Conservation (phyloP, 1,140 invertebrate species). For the Brachystomella parvula region DNA sequence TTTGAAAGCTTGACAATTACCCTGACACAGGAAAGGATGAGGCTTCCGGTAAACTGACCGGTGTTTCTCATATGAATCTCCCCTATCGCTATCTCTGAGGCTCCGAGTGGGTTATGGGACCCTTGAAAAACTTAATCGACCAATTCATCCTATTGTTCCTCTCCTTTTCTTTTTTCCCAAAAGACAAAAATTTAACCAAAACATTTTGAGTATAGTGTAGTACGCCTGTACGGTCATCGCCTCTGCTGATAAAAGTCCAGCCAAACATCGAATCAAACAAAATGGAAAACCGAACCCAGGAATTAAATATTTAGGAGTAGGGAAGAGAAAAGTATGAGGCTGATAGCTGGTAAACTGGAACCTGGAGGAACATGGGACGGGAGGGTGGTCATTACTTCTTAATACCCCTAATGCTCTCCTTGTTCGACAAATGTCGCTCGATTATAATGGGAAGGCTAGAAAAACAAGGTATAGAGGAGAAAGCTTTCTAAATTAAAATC, state of each 20-base stretch:
- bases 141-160: background rate
- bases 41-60: background rate
- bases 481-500: background rate
- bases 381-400: background rate
- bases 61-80: background rate
- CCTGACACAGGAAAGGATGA: background rate
- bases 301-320: background rate
- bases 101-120: background rate
- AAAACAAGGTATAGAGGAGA: no score
- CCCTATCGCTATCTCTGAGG: background rate
- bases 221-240: background rate
- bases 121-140: conserved; percentile 5
- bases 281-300: background rate
- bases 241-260: background rate
- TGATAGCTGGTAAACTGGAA: no score
- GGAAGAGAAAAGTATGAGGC: no score
- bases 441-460: no score
- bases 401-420: background rate
- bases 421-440: background rate
- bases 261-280: background rate
- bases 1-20: no score
- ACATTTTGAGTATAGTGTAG: background rate
- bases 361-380: background rate
- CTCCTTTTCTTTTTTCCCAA: no score
- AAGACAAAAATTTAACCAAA: background rate